Base-by-base conservation (phyloP, 2,888 invertebrate genomes). In the Drosophila nr. perissopoda region DNA sequence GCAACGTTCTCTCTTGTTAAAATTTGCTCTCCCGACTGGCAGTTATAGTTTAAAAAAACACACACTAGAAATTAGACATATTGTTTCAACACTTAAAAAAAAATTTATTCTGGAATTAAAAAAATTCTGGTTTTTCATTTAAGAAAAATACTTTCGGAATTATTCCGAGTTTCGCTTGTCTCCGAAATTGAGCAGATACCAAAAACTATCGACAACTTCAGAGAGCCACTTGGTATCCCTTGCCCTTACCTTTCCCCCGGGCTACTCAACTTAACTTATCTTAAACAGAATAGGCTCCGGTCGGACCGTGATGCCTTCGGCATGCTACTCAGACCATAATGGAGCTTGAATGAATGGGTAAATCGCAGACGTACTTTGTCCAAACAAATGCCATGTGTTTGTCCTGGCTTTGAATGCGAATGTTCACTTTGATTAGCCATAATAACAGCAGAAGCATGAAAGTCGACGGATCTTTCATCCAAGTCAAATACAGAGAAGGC, bases 321-420 rank as follows among this genome's bases (percentile, higher is more conserved):
- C 33, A n/a, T 42, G 38, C 54, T 60, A 68, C 56, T 56, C 66
- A 66, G 61, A 61, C 74, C 69, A 77, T 82, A 74, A 81, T 70
- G 69, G 79, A 61, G 46, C 65, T 79, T 74, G 76, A 86, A 81
- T 79, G 79, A 87, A 81, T 81, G 84, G 65, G 72, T 58, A 65
- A 73, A 71, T 76, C 84, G 75, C 68, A 80, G 74, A 70, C 29
- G 29, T 31, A 21, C 27, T 29, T 21, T 34, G 10, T 25, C 58
- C 82, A 81, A 75, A 70, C 69, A 58, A 70, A 72, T 71, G 54
- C 59, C 33, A 51, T 69, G 61, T 72, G 72, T 66, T 71, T 76
- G 62, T 34, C 60, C 53, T 67, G 46, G 49, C 53, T 46, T 36
- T 54, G 66, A 66, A 77, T 65, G 70, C 54, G 74, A 71, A 54